Percentiles rank a stretch among this genome's conserved stretches.
phyloP scores from a whole-genome alignment of 2,113 vertebrate species.

The Channa argus region DNA sequence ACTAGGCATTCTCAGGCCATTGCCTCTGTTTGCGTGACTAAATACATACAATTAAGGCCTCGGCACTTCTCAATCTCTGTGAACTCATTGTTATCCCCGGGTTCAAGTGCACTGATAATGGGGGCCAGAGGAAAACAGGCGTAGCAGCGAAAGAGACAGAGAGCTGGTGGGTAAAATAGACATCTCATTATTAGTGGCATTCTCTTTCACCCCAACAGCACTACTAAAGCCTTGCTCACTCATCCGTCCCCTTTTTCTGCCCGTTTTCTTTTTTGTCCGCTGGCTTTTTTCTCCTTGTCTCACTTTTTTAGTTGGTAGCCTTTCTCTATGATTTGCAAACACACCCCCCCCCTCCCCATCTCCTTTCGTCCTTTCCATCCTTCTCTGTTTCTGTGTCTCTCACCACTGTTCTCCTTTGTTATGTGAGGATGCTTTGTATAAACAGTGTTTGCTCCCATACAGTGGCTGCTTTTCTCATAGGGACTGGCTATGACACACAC shows the following conservation, averaged over 20 bases:
- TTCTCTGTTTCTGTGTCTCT: slow-evolving; percentile 12
- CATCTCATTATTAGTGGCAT: slow-evolving; percentile 90
- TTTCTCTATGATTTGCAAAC: slow-evolving; percentile 29
- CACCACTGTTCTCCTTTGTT: slow-evolving; percentile 27
- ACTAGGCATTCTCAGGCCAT: slow-evolving; percentile 99
- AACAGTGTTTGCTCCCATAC: slow-evolving; percentile 23
- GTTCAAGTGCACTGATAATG: slow-evolving; percentile 99
- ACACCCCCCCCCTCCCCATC: not conserved
- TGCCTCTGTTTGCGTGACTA: slow-evolving; percentile 99
- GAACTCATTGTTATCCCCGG: slow-evolving; percentile 99
- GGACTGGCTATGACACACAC: slow-evolving; percentile 34
- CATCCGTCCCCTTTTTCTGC: slow-evolving; percentile 57
- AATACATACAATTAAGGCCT: slow-evolving; percentile 99
- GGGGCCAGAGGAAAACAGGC: slow-evolving; percentile 94
- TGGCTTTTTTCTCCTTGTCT: slow-evolving; percentile 34
- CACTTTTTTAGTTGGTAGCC: not conserved
- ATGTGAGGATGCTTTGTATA: slow-evolving; percentile 48
- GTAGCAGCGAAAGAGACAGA: slow-evolving; percentile 86
- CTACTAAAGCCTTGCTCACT: slow-evolving; percentile 68
- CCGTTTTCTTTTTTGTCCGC: slow-evolving; percentile 22
- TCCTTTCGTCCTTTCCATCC: slow-evolving; percentile 15
- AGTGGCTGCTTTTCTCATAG: slow-evolving; percentile 30
- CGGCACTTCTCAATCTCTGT: slow-evolving; percentile 97
- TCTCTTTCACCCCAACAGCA: slow-evolving; percentile 76
- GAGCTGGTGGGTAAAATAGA: slow-evolving; percentile 91